Evolutionary conservation across 2,113 vertebrate genomes (phyloP).

Genomic region (Pandion haliaetus): DNA sequence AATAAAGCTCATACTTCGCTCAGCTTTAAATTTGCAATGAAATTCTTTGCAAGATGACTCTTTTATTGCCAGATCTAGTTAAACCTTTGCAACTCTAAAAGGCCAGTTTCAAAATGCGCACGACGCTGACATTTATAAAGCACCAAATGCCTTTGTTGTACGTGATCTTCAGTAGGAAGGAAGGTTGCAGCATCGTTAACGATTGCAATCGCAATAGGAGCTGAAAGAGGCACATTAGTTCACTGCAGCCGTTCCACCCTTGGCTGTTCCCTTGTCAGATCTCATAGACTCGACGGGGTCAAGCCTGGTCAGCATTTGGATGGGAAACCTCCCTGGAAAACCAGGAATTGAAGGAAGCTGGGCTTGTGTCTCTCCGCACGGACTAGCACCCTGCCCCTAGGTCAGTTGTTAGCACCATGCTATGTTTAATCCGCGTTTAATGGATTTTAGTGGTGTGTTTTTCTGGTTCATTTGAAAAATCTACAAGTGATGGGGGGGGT

Average conservation of each 20-base stretch:
- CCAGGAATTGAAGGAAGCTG: neutral
- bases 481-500: neutral
- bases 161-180: neutral
- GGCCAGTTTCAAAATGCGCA: neutral
- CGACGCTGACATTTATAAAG: fast-evolving
- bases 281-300: neutral
- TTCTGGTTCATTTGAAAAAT: neutral
- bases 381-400: neutral
- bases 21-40: neutral
- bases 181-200: neutral
- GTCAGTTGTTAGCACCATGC: neutral
- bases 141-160: fast-evolving
- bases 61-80: neutral
- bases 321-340: neutral
- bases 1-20: neutral
- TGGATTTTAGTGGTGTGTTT: neutral
- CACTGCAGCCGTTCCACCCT: neutral
- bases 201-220: neutral
- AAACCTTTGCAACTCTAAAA: fast-evolving
- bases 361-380: neutral
- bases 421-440: neutral
- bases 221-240: neutral
- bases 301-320: neutral
- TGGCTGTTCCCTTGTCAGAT: neutral
- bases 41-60: neutral